Percentiles rank a stretch among this genome's conserved stretches.
These are phyloP conservation scores for Pseudonaja textilis DNA, from an alignment of 2,113 vertebrate genomes.

Conservation along the genomic window DNA sequence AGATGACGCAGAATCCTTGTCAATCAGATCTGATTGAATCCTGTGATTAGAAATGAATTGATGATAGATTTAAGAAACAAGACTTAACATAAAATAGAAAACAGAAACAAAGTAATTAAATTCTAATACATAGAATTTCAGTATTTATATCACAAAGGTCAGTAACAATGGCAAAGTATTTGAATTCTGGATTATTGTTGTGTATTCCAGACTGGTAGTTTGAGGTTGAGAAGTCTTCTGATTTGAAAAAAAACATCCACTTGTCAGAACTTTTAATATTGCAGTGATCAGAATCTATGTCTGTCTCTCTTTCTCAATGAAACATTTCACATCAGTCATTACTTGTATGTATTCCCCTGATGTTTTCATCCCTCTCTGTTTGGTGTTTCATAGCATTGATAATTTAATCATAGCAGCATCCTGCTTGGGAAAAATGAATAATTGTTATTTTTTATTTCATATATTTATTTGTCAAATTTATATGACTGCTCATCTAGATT, in stretches of 20 bases:
- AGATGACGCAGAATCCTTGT: neutral
- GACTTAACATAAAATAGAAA: neutral
- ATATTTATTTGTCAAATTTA: neutral
- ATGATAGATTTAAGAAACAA: neutral
- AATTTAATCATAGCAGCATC: slow-evolving; percentile 34
- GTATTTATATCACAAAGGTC: neutral
- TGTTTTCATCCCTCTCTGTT: slow-evolving; percentile 53
- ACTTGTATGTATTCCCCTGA: slow-evolving; percentile 40
- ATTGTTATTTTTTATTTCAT: slow-evolving; percentile 8
- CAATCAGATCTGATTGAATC: neutral
- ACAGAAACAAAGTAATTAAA: neutral
- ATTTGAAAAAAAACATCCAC: slow-evolving; percentile 17
- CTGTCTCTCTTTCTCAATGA: slow-evolving; percentile 31
- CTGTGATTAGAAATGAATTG: neutral
- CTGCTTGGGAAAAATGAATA: slow-evolving; percentile 20
- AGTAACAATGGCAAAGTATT: neutral
- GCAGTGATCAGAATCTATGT: slow-evolving; percentile 41
- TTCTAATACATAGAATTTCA: neutral
- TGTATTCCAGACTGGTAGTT: neutral
- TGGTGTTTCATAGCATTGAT: slow-evolving; percentile 43
- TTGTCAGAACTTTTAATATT: slow-evolving; percentile 20
- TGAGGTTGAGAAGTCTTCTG: slow-evolving; percentile 26
- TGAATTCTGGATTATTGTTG: neutral
- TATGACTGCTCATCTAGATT: neutral
- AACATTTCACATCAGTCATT: slow-evolving; percentile 58